Evolutionary conservation across 2,113 vertebrate genomes (phyloP).

Genomic region (Hippocampus abdominalis): DNA sequence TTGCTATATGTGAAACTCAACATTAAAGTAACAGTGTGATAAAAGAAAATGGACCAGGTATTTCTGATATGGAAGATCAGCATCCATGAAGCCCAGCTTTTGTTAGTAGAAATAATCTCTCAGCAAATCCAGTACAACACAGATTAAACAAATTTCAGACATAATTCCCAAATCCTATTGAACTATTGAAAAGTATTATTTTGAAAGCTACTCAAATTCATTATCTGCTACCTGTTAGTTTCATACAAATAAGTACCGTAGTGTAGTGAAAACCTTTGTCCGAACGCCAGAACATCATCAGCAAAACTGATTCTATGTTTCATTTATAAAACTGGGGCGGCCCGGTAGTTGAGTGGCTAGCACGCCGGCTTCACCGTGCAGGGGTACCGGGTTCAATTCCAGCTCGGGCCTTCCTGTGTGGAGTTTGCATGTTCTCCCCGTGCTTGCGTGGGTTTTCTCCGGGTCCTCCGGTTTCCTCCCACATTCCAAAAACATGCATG

Average conservation of each 20-base stretch:
- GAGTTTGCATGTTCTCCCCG: too few species aligned
- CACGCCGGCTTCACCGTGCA: too few species aligned
- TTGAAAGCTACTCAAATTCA: neutral
- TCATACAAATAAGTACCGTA: too few species aligned
- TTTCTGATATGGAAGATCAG: slow-evolving; percentile 11
- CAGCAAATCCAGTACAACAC: neutral
- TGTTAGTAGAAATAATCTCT: neutral
- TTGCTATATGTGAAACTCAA: slow-evolving; percentile 36
- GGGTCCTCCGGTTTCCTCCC: too few species aligned
- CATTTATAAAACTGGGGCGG: neutral
- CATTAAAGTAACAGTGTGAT: slow-evolving; percentile 28
- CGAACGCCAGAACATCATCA: neutral
- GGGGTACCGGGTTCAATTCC: too few species aligned
- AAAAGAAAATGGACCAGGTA: slow-evolving; percentile 5
- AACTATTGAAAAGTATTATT: neutral
- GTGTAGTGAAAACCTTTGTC: neutral
- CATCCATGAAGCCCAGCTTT: neutral
- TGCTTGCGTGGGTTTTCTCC: too few species aligned
- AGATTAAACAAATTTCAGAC: neutral
- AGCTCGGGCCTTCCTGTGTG: too few species aligned
- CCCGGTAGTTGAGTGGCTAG: too few species aligned
- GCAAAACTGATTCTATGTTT: neutral
- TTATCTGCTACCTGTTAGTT: neutral
- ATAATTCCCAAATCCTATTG: neutral
- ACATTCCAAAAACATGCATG: too few species aligned